phyloP scores from a whole-genome alignment of 2,797 vertebrate species.

The Hemitrygon akajei region DNA sequence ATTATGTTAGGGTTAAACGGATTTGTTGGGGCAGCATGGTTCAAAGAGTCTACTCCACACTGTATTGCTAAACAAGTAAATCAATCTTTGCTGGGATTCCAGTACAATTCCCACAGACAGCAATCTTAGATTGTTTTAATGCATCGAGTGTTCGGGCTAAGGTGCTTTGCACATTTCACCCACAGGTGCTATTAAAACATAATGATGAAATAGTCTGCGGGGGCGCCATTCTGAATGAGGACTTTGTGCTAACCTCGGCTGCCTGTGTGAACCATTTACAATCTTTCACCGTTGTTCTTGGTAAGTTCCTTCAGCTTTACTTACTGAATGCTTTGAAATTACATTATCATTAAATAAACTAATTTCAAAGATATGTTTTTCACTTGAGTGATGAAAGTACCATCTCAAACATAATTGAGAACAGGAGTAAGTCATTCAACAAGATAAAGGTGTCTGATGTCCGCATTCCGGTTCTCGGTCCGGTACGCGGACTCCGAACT shows the following conservation, averaged over 20 bases:
- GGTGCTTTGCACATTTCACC: background rate
- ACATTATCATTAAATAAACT: background rate
- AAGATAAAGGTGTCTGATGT: no score
- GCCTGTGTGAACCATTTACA: constrained; percentile 55
- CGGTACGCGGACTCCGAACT: no score
- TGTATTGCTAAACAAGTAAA: no score
- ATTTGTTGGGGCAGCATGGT: no score
- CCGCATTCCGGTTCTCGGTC: no score
- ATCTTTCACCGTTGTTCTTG: constrained; percentile 47
- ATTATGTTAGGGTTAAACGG: no score
- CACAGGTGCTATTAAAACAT: constrained; percentile 50
- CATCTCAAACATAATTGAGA: background rate
- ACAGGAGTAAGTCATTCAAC: no score
- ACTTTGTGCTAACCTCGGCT: constrained; percentile 69
- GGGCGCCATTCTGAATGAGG: constrained; percentile 66
- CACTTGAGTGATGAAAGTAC: background rate
- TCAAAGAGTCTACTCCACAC: no score
- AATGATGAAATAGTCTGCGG: constrained; percentile 59
- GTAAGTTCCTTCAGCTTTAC: constrained; percentile 49
- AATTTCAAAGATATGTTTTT: background rate
- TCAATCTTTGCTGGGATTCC: background rate
- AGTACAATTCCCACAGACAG: background rate
- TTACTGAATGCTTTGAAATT: background rate
- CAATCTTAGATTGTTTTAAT: no score
- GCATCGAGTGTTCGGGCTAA: background rate